These are phyloP conservation scores for Torymus texanus DNA, from an alignment of 2,888 invertebrate genomes.

Conservation along the genomic window DNA sequence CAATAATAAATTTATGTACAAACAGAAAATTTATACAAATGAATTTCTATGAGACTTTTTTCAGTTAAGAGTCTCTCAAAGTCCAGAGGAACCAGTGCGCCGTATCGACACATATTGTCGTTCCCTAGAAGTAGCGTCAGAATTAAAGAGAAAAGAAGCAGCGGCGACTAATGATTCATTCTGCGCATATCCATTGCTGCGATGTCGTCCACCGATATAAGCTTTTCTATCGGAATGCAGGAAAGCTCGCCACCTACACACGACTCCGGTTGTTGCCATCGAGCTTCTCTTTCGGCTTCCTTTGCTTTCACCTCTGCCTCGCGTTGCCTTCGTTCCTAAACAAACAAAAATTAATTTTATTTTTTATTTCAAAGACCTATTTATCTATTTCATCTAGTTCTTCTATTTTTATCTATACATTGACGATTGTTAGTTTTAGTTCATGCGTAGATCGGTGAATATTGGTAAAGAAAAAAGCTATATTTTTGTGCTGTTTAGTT, in stretches of 20 bases:
- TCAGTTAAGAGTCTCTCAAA: conserved; percentile 22
- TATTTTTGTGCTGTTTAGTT: too few species aligned
- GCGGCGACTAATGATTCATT: conserved; percentile 70
- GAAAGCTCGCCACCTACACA: conserved; percentile 89
- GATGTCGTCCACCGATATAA: conserved; percentile 77
- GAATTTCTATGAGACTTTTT: conserved; percentile 49
- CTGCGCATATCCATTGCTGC: conserved; percentile 73
- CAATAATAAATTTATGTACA: too few species aligned
- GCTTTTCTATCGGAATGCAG: conserved; percentile 89
- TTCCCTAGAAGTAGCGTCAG: conserved; percentile 29
- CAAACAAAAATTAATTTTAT: background rate
- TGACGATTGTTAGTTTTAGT: too few species aligned
- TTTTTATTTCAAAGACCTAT: too few species aligned
- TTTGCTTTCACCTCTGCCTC: conserved; percentile 84
- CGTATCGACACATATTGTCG: conserved; percentile 11
- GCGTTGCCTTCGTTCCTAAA: conserved; percentile 81
- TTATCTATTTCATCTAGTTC: too few species aligned
- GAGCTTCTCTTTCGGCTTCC: conserved; percentile 79
- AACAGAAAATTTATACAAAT: background rate
- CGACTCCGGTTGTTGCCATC: conserved; percentile 78
- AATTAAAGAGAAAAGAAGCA: conserved; percentile 56
- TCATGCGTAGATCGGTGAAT: too few species aligned
- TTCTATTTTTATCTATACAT: too few species aligned
- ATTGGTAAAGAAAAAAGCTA: too few species aligned
- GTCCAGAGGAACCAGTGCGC: conserved; percentile 29